A percentile compares a stretch with the other conserved stretches of the same genome.
These are phyloP conservation scores for Drosophila insularis DNA, from an alignment of 1,140 invertebrate species.

Conservation along the genomic window DNA sequence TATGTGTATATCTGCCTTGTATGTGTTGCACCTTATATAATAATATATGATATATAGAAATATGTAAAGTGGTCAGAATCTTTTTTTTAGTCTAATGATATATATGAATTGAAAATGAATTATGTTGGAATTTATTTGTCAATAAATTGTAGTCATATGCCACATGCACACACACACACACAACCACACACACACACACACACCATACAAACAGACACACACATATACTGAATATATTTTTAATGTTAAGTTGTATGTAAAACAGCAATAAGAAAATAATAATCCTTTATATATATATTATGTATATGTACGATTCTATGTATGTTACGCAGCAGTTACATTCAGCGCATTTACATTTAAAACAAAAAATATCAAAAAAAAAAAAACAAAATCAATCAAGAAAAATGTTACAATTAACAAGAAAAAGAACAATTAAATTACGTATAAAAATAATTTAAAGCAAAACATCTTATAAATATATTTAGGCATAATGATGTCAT, in stretches of 20 bases:
- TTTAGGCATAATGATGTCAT: slow-evolving; percentile 6
- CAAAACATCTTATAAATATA: not conserved
- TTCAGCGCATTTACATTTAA: slow-evolving; percentile 19
- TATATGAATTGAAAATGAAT: slow-evolving; percentile 4
- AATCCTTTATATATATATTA: slow-evolving; percentile 30
- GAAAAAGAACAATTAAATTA: slow-evolving; percentile 2
- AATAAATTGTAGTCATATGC: slow-evolving; percentile 56
- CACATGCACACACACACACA: slow-evolving; percentile 22
- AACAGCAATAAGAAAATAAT: slow-evolving; percentile 52
- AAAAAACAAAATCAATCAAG: not conserved
- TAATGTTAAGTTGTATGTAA: slow-evolving; percentile 56
- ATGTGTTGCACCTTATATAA: slow-evolving; percentile 3
- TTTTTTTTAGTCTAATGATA: slow-evolving; percentile 4
- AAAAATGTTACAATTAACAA: slow-evolving; percentile 12
- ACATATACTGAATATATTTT: slow-evolving; percentile 47
- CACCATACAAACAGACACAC: slow-evolving; percentile 13
- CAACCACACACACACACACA: not conserved
- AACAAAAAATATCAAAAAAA: not conserved
- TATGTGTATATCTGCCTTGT: not conserved
- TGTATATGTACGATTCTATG: not conserved
- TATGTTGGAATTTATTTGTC: not conserved
- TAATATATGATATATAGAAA: not conserved
- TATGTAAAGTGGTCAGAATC: slow-evolving; percentile 4
- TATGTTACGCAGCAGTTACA: slow-evolving; percentile 27
- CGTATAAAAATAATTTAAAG: not conserved